A percentile compares a stretch with the other conserved stretches of the same genome.
These are phyloP conservation scores for Augochlora pura DNA, from an alignment of 1,140 invertebrate species.

Conservation along the genomic window DNA sequence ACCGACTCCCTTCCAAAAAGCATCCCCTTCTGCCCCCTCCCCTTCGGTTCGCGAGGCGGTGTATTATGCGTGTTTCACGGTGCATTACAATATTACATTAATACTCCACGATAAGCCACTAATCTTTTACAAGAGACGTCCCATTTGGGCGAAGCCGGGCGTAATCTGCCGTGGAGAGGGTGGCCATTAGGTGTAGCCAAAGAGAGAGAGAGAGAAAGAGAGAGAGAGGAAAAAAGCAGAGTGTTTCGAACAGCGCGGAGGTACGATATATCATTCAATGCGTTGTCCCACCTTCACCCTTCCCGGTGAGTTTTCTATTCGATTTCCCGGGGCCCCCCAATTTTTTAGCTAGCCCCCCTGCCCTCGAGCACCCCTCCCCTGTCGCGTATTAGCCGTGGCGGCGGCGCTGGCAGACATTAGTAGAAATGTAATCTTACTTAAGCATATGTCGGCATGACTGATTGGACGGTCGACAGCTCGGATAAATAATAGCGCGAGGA, in stretches of 20 bases:
- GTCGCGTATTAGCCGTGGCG: constrained; percentile 64
- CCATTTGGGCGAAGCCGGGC: constrained; percentile 66
- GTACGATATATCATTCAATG: constrained; percentile 67
- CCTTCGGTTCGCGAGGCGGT: constrained; percentile 13
- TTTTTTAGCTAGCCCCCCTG: too few relatives aligned
- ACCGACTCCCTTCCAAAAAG: constrained; percentile 13
- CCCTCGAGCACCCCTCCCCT: constrained; percentile 9
- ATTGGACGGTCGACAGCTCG: constrained; percentile 68
- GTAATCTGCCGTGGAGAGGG: constrained; percentile 71
- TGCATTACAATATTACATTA: constrained; percentile 65
- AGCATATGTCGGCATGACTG: constrained; percentile 76
- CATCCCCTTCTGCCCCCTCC: constrained; percentile 23
- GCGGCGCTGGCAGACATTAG: constrained; percentile 61
- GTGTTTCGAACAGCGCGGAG: constrained; percentile 45
- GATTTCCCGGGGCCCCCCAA: background rate
- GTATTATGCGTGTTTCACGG: constrained; percentile 63
- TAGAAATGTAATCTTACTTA: constrained; percentile 77
- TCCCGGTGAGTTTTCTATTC: constrained; percentile 42
- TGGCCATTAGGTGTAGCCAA: constrained; percentile 68
- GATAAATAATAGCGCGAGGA: constrained; percentile 69
- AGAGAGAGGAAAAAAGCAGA: background rate
- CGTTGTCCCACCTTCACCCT: constrained; percentile 40
- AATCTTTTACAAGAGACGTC: constrained; percentile 71
- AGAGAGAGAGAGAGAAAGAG: too few relatives aligned
- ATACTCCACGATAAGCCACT: constrained; percentile 74